Percentiles rank a stretch among this genome's conserved stretches.
These are phyloP conservation scores for Listrodromus nycthemerus DNA, from an alignment of 2,888 invertebrate species.

Conservation along the genomic window DNA sequence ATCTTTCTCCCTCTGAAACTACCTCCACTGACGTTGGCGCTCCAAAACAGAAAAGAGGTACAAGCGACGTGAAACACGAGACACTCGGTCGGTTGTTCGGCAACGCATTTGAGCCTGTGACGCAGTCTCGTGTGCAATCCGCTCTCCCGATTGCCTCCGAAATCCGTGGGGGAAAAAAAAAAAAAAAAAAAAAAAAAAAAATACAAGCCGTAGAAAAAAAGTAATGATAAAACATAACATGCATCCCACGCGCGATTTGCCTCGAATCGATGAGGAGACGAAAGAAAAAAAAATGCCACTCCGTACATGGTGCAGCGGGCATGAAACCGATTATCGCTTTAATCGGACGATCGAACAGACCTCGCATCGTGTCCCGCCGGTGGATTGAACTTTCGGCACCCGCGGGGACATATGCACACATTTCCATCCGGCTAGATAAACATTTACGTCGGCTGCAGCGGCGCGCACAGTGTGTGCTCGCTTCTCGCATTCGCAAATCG, in stretches of 20 bases:
- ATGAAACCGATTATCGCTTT: slow-evolving; percentile 66
- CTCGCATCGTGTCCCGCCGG: slow-evolving; percentile 22
- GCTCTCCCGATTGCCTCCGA: not conserved
- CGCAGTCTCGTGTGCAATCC: not conserved
- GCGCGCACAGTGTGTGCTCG: slow-evolving; percentile 25
- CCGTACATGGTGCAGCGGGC: slow-evolving; percentile 45
- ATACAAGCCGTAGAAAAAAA: not conserved
- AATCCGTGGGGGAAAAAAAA: not conserved
- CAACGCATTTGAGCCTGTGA: slow-evolving; percentile 4
- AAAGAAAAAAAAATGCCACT: slow-evolving; percentile 10
- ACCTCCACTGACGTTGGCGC: slow-evolving; percentile 19
- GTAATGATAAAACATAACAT: not conserved
- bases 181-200: slow-evolving; percentile 5
- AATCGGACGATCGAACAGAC: slow-evolving; percentile 59
- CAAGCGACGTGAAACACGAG: slow-evolving; percentile 49
- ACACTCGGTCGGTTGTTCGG: slow-evolving; percentile 35
- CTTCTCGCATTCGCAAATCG: slow-evolving; percentile 48
- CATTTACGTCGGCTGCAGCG: slow-evolving; percentile 60
- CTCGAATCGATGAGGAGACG: slow-evolving; percentile 1
- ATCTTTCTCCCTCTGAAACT: slow-evolving; percentile 39
- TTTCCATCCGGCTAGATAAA: slow-evolving; percentile 65
- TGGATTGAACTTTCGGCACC: slow-evolving; percentile 55
- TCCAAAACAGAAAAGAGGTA: slow-evolving; percentile 40
- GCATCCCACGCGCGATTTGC: not conserved
- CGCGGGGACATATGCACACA: slow-evolving; percentile 63